phyloP scores from a whole-genome alignment of 2,113 vertebrate species.

The Colius striatus region DNA sequence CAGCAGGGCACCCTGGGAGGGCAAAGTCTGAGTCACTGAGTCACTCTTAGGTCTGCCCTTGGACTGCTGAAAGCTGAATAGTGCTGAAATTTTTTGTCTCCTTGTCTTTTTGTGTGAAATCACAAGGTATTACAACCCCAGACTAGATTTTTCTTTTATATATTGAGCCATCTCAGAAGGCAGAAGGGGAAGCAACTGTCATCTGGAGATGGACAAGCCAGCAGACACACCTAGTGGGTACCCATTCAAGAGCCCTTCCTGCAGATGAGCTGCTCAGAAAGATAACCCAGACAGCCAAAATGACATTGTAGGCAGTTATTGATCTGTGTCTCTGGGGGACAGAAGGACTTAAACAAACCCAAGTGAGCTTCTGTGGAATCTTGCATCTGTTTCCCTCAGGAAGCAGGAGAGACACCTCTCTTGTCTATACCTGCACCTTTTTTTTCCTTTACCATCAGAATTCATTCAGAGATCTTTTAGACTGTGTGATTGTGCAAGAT shows the following conservation, averaged over 20 bases:
- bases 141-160: background rate
- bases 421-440: background rate
- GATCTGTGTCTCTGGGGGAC: background rate
- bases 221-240: background rate
- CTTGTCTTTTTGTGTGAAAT: background rate
- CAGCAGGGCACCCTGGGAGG: background rate
- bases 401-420: background rate
- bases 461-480: background rate
- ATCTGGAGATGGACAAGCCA: background rate
- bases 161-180: background rate
- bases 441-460: background rate
- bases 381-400: background rate
- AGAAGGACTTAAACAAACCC: background rate
- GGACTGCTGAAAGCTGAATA: background rate
- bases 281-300: background rate
- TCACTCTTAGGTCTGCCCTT: too few relatives aligned
- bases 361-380: background rate
- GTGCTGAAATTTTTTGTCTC: background rate
- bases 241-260: background rate
- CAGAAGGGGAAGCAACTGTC: background rate
- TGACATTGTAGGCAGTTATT: accelerated
- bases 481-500: background rate
- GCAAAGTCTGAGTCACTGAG: background rate
- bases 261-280: background rate
- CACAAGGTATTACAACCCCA: background rate